phyloP scores from a whole-genome alignment of 2,113 vertebrate genomes.

The Spea bombifrons region DNA sequence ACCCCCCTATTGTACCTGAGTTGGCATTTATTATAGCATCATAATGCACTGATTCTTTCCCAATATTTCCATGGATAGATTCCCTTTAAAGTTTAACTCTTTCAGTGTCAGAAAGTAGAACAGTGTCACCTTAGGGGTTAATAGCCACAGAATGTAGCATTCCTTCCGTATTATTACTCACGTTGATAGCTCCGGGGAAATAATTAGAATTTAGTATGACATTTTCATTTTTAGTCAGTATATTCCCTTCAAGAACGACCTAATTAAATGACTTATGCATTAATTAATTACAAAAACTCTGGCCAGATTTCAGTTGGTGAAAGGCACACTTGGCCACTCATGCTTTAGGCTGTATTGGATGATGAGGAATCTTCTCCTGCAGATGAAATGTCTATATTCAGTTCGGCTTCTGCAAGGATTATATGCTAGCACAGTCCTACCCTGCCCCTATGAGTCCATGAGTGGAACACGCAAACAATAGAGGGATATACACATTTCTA shows the following conservation, averaged over 20 bases:
- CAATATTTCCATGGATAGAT: no score
- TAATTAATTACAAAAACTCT: neutral
- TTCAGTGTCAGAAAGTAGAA: no score
- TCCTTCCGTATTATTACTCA: neutral
- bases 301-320: neutral
- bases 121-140: neutral
- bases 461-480: neutral
- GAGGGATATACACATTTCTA: neutral
- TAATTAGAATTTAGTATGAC: conserved; percentile 1
- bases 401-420: neutral
- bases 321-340: neutral
- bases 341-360: neutral
- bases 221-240: conserved; percentile 6
- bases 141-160: neutral
- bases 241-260: neutral
- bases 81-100: no score
- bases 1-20: no score
- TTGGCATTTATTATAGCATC: no score
- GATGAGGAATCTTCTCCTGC: neutral
- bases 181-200: neutral
- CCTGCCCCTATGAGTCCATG: neutral
- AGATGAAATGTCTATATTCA: neutral
- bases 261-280: conserved; percentile 2
- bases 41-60: no score
- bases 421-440: neutral